These are phyloP conservation scores for Maniola hyperantus DNA, from an alignment of 2,888 invertebrate species.

Conservation along the genomic window DNA sequence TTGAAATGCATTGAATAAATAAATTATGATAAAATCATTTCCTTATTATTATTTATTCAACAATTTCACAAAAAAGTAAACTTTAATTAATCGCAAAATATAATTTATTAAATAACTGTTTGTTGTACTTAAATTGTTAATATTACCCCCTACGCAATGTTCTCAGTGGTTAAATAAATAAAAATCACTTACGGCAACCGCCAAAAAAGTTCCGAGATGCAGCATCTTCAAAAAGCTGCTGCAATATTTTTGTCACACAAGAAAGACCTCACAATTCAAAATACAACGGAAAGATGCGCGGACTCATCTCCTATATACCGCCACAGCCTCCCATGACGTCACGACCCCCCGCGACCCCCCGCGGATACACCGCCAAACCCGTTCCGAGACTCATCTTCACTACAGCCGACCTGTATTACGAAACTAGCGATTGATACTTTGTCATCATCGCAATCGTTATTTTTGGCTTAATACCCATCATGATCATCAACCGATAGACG, in stretches of 20 bases:
- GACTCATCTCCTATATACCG: conserved; percentile 75
- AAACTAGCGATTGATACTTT: not conserved
- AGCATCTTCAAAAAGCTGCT: conserved; percentile 52
- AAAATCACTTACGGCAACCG: conserved; percentile 59
- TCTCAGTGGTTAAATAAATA: not conserved
- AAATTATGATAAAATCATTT: too few relatives aligned
- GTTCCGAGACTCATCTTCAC: conserved; percentile 65
- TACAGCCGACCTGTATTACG: conserved; percentile 43
- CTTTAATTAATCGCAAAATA: too few relatives aligned
- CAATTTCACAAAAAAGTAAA: too few relatives aligned
- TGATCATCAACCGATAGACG: too few relatives aligned
- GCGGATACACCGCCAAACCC: conserved; percentile 52
- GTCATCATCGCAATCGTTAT: not conserved
- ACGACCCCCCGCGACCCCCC: conserved; percentile 43
- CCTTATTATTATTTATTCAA: too few relatives aligned
- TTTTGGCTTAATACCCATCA: not conserved
- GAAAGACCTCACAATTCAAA: conserved; percentile 53
- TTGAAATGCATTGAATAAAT: too few relatives aligned
- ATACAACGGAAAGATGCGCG: conserved; percentile 59
- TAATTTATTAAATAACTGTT: too few relatives aligned
- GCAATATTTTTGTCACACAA: conserved; percentile 51
- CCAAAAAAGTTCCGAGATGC: conserved; percentile 60
- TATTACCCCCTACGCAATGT: too few relatives aligned
- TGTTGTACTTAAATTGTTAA: too few relatives aligned
- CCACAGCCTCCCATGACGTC: conserved; percentile 74